Evolutionary conservation across 2,797 vertebrate genomes (phyloP).

Genomic region (Malurus leucopterus): DNA sequence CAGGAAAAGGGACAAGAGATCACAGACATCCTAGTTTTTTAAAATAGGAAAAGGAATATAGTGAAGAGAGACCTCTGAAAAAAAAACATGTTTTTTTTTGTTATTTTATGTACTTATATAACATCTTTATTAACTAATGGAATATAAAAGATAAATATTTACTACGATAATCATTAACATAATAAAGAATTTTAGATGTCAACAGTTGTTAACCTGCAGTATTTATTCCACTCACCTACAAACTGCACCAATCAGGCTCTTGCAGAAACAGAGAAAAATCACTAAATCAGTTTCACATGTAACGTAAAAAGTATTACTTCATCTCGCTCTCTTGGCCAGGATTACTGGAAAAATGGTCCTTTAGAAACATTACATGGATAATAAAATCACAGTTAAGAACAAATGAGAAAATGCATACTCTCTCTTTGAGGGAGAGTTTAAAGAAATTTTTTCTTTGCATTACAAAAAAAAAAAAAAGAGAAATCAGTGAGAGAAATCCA

Average conservation of each 20-base stretch:
- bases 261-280: neutral
- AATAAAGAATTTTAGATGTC: neutral
- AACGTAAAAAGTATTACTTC: slow-evolving; percentile 36
- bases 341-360: slow-evolving; percentile 3
- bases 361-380: neutral
- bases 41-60: neutral
- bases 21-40: neutral
- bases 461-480: neutral
- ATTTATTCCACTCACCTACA: neutral
- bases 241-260: neutral
- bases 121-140: neutral
- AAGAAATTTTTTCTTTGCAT: neutral
- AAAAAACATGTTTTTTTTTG: neutral
- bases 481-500: slow-evolving; percentile 7
- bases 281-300: slow-evolving; percentile 20
- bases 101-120: neutral
- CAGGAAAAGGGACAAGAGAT: neutral
- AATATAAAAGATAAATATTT: neutral
- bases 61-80: neutral
- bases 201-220: neutral
- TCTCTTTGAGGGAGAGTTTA: neutral
- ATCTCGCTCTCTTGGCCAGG: slow-evolving; percentile 2
- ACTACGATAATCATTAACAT: neutral
- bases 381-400: slow-evolving; percentile 29
- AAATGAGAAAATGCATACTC: neutral